phyloP scores from a whole-genome alignment of 2,797 vertebrate genomes.

The Anniella stebbinsi region DNA sequence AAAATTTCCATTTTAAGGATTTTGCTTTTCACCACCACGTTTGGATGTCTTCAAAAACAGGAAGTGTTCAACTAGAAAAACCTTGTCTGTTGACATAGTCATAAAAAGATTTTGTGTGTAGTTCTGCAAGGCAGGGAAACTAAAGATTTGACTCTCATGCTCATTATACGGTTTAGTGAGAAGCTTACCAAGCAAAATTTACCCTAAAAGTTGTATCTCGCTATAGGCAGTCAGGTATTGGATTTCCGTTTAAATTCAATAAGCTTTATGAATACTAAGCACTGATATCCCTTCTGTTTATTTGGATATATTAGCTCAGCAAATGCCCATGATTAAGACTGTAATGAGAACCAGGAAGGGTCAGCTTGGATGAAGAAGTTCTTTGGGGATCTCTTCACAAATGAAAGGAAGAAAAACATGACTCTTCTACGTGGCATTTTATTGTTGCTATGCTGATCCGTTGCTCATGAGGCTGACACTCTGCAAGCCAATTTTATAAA shows the following conservation, averaged over 20 bases:
- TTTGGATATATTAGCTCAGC: background rate
- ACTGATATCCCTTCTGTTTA: background rate
- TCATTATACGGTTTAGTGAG: background rate
- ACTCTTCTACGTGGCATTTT: accelerated
- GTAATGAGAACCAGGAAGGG: background rate
- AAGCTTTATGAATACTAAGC: slow-evolving; percentile 1
- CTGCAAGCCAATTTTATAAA: background rate
- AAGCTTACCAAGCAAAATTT: background rate
- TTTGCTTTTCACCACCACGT: background rate
- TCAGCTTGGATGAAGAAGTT: background rate
- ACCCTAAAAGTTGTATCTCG: background rate
- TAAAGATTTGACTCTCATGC: accelerated
- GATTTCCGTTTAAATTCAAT: slow-evolving; percentile 2
- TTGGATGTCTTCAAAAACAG: background rate
- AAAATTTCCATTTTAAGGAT: background rate
- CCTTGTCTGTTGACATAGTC: background rate
- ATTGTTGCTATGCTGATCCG: background rate
- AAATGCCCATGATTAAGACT: background rate
- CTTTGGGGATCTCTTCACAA: background rate
- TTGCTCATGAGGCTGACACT: background rate
- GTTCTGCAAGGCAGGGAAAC: accelerated
- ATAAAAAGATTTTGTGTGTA: background rate
- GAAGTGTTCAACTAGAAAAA: background rate
- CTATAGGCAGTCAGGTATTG: background rate
- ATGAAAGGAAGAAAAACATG: accelerated